Base-by-base conservation (phyloP, 2,888 invertebrate genomes). In the Pediacus dermestoides region DNA sequence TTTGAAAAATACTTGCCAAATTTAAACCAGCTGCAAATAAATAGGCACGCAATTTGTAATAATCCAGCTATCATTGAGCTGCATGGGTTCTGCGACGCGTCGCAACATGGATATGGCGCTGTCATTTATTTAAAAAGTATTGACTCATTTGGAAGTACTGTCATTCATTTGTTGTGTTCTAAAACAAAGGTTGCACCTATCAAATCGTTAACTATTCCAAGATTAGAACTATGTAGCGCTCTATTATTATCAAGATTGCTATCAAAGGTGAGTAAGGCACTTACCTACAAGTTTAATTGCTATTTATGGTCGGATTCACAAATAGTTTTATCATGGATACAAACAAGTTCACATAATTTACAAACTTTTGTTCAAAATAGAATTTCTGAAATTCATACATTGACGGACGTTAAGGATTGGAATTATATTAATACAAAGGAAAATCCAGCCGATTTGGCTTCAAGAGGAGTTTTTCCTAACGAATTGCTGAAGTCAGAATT, bases 211-310 rank as follows among this genome's bases (percentile, higher is more conserved):
- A 37, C 35, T 2, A 21, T 49, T 9, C 42, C 46, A 1, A 16
- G 48, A 4, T 36, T 50, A 8, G 48, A 50, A 34, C 30, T 48
- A 11, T 44, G 37, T 14, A 40, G 39, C 1, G 48, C 46, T 6
- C 26, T 44, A 14, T 26, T 50, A 4, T 22, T 44, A 6, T 37
- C 40, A 1, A 23, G 39, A 16, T n/a, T 50, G 9, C 10, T 34
- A 2, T n/a, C 37, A 7, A 39, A 39, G 21, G 30, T 44, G 2
- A 18, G 13, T 12, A 16, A 32, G 3, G 21, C 42, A 22, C 15
- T 40, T 7, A 21, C 30, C 13, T 15, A 13, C 8, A 12, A 32
- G 27, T 15, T 46, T 3, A 9, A 27, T 9, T 21, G 3, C 3
- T 13, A 9, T 8, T 13, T 13, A 2, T 34, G 39, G 39, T 34